Percentiles rank a stretch among this genome's conserved stretches.
Evolutionary conservation across 2,797 vertebrate genomes (phyloP).

Genomic region (Lindbergichthys nudifrons): DNA sequence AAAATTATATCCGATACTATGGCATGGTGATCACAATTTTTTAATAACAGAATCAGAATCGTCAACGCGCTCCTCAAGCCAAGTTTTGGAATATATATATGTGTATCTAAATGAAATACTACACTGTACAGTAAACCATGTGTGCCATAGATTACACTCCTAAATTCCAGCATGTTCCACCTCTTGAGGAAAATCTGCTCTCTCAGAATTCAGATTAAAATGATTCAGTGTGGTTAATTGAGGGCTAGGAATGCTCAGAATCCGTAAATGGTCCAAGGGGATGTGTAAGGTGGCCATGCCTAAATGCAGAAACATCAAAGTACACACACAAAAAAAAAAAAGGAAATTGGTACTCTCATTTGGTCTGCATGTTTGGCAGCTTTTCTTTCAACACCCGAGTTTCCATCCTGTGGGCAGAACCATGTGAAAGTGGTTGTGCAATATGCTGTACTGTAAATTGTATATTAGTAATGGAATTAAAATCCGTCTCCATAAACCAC

Average conservation of each 20-base stretch:
- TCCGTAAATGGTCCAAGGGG: conserved; percentile 59
- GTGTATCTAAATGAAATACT: conserved; percentile 28
- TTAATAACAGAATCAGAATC: not conserved
- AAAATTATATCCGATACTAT: not conserved
- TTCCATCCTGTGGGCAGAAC: conserved; percentile 43
- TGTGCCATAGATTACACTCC: conserved; percentile 36
- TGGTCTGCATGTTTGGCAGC: conserved; percentile 25
- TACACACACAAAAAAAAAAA: not conserved
- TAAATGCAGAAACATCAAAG: conserved; percentile 73
- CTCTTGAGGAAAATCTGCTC: conserved; percentile 38
- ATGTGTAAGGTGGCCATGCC: conserved; percentile 61
- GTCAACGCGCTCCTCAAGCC: not conserved
- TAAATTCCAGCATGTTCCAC: conserved; percentile 23
- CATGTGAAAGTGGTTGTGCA: conserved; percentile 7
- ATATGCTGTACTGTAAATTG: conserved; percentile 34
- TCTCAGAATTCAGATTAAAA: conserved; percentile 69
- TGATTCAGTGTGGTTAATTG: conserved; percentile 75
- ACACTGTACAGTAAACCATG: conserved; percentile 13
- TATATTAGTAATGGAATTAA: conserved; percentile 34
- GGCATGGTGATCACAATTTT: not conserved
- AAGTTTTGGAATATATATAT: conserved; percentile 8
- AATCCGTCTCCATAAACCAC: conserved; percentile 35
- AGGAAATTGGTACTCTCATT: conserved; percentile 33
- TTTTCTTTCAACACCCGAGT: conserved; percentile 34
- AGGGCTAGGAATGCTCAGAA: conserved; percentile 58